Conservation (phyloP, 2,888 invertebrate genomes). For the Amblyjoppa fuscipennis region DNA sequence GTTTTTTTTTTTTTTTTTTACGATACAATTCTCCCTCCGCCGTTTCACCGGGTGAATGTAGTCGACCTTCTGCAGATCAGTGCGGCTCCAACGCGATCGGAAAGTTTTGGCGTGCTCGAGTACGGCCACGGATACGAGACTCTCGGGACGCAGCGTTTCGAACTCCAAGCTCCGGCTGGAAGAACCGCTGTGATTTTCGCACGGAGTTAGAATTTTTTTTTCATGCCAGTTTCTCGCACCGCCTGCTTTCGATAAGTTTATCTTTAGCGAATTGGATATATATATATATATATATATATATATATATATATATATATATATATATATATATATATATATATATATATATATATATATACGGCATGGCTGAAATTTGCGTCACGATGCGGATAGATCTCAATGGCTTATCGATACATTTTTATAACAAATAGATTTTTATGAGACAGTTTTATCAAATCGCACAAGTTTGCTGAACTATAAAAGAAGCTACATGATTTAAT, state of each 20-base stretch:
- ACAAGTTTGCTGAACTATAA: too few species aligned
- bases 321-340: too few species aligned
- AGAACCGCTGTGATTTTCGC: background rate
- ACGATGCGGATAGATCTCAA: too few species aligned
- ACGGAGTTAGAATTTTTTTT: too few species aligned
- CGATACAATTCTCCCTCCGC: conserved; percentile 21
- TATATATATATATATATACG: too few species aligned
- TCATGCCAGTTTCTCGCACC: background rate
- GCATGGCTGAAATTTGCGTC: too few species aligned
- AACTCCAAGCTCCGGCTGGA: conserved; percentile 2
- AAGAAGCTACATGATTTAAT: too few species aligned
- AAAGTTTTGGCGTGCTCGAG: conserved; percentile 44
- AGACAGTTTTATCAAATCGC: background rate
- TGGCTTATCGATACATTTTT: background rate
- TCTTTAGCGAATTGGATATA: background rate
- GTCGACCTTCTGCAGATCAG: conserved; percentile 79
- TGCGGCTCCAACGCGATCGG: conserved; percentile 18
- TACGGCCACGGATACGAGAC: conserved; percentile 3
- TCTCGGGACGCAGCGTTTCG: conserved; percentile 1
- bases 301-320: too few species aligned
- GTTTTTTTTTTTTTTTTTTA: background rate
- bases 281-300: too few species aligned
- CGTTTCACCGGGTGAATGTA: conserved; percentile 80
- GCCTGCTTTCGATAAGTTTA: background rate
- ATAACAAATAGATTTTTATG: too few species aligned